These are phyloP conservation scores for Gari tellinella DNA, from an alignment of 2,888 invertebrate genomes.

Conservation along the genomic window DNA sequence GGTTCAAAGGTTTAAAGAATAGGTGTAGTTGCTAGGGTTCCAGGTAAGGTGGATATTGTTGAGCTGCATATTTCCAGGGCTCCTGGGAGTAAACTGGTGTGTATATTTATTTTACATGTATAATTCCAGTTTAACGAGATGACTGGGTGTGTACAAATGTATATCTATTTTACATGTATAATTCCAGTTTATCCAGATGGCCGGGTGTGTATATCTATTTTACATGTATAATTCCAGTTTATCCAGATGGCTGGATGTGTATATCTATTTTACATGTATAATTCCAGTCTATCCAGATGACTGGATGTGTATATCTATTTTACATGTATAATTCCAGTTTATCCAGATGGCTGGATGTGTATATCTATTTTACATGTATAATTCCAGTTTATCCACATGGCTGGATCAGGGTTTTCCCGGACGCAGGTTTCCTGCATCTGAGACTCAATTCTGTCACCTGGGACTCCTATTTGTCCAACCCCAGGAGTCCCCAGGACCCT, in stretches of 20 bases:
- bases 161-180: conserved; percentile 99
- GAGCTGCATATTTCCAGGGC: too few relatives aligned
- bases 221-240: conserved; percentile 88
- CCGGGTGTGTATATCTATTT: conserved; percentile 86
- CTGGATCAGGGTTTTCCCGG: too few relatives aligned
- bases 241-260: neutral
- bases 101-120: neutral
- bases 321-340: neutral
- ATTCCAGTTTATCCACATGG: neutral
- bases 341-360: neutral
- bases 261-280: neutral
- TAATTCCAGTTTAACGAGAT: too few relatives aligned
- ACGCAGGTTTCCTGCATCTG: too few relatives aligned
- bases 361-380: neutral
- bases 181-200: conserved; percentile 82
- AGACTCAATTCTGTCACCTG: too few relatives aligned
- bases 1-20: too few relatives aligned
- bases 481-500: too few relatives aligned
- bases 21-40: too few relatives aligned
- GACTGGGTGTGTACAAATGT: conserved; percentile 98
- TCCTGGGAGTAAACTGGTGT: too few relatives aligned
- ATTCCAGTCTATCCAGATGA: neutral
- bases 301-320: neutral
- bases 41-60: too few relatives aligned
- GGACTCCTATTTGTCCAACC: too few relatives aligned